phyloP scores from a whole-genome alignment of 2,113 vertebrate genomes.

The Aleadryas rufinucha region DNA sequence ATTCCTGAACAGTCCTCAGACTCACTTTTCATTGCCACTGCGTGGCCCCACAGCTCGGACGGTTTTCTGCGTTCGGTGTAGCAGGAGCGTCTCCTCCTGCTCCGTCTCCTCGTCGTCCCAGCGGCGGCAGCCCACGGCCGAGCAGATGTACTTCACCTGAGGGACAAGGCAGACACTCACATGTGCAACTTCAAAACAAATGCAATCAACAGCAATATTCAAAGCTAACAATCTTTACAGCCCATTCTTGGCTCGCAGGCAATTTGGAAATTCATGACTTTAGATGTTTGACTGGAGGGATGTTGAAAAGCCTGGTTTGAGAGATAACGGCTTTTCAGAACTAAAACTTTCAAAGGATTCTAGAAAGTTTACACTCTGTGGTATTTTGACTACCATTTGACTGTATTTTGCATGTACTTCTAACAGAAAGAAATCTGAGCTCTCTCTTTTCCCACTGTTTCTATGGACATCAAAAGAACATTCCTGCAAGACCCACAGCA shows the following conservation, averaged over 20 bases:
- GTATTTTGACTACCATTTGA: background rate
- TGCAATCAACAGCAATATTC: background rate
- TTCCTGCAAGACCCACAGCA: background rate
- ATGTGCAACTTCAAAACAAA: background rate
- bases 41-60: conserved; percentile 93
- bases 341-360: background rate
- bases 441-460: background rate
- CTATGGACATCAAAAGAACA: background rate
- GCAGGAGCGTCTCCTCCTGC: conserved; percentile 85
- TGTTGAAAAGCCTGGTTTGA: background rate
- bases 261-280: rapidly evolving
- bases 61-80: conserved; percentile 95
- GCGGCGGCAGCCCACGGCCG: conserved; percentile 87
- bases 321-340: background rate
- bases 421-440: background rate
- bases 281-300: background rate
- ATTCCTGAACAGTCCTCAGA: background rate
- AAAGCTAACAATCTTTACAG: background rate
- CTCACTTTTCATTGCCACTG: conserved; percentile 93
- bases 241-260: background rate
- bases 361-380: background rate
- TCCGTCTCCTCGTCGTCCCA: conserved; percentile 87
- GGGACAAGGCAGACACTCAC: background rate
- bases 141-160: conserved; percentile 95
- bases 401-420: background rate